Percentiles rank a stretch among this genome's conserved stretches.
Evolutionary conservation across 2,113 vertebrate species (phyloP).

Genomic region (Kryptolebias marmoratus): DNA sequence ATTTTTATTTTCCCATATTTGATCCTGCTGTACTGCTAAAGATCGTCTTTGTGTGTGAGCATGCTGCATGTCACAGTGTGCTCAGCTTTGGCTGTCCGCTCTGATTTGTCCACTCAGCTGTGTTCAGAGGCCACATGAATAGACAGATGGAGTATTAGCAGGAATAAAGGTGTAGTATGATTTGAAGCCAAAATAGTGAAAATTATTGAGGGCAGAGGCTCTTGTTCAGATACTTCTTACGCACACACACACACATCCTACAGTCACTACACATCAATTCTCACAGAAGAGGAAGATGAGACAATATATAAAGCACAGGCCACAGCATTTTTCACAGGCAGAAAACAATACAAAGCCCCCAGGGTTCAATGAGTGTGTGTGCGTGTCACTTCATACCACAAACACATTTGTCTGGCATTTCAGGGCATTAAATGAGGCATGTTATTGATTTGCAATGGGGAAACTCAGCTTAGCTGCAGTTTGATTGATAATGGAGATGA

Average conservation of each 20-base stretch:
- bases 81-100: conserved; percentile 41
- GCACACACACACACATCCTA: not conserved
- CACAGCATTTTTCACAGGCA: conserved; percentile 26
- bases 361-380: conserved; percentile 25
- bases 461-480: conserved; percentile 18
- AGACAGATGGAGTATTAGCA: conserved; percentile 66
- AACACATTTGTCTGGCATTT: conserved; percentile 57
- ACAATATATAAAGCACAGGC: conserved; percentile 18
- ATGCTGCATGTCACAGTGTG: conserved; percentile 9
- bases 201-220: not conserved
- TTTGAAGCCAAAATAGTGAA: conserved; percentile 28
- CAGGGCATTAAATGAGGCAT: conserved; percentile 51
- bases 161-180: conserved; percentile 43
- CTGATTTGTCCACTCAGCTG: conserved; percentile 48
- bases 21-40: not conserved
- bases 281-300: conserved; percentile 20
- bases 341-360: conserved; percentile 35
- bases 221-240: not conserved
- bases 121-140: conserved; percentile 43
- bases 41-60: conserved; percentile 12
- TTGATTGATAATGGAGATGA: conserved; percentile 45
- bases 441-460: conserved; percentile 67
- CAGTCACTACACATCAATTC: conserved; percentile 27
- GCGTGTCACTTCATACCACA: conserved; percentile 22
- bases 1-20: not conserved